A percentile compares a stretch with the other conserved stretches of the same genome.
Conservation (phyloP, 2,113 vertebrate genomes). For the Solea solea region DNA sequence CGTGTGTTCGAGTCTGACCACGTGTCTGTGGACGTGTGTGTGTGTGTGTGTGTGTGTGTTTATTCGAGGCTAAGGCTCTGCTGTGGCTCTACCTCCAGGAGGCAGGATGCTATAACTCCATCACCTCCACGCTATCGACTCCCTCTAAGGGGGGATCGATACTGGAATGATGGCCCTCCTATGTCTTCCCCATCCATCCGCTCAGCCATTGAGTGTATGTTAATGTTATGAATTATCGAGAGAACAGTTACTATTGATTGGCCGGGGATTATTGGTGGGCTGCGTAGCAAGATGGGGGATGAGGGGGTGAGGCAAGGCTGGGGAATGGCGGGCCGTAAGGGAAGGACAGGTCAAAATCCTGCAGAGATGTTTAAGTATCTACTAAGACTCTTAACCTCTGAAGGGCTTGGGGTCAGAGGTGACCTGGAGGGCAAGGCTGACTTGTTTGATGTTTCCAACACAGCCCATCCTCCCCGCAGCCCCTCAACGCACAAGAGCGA, state of each 20-base stretch:
- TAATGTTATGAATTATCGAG: conserved; percentile 90
- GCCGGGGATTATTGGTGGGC: conserved; percentile 81
- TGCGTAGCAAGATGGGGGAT: conserved; percentile 49
- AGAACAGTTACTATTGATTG: conserved; percentile 88
- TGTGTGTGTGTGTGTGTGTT: conserved; percentile 46
- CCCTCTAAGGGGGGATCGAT: conserved; percentile 78
- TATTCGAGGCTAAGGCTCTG: conserved; percentile 52
- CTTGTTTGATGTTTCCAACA: conserved; percentile 48
- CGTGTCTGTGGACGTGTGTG: conserved; percentile 43
- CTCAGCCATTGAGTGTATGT: conserved; percentile 85
- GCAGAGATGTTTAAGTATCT: conserved; percentile 77
- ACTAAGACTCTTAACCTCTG: conserved; percentile 74
- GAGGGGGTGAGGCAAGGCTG: conserved; percentile 39
- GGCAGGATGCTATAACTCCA: conserved; percentile 80
- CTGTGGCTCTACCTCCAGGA: conserved; percentile 66
- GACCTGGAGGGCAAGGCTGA: conserved; percentile 62
- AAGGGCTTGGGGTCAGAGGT: conserved; percentile 77
- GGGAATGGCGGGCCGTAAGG: conserved; percentile 57
- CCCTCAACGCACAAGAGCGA: conserved; percentile 18
- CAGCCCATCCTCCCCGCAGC: background rate
- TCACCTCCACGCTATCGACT: conserved; percentile 82
- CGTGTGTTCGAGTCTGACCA: conserved; percentile 31
- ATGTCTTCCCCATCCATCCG: conserved; percentile 84
- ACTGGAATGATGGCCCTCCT: conserved; percentile 86
- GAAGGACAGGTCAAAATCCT: conserved; percentile 75